These are phyloP conservation scores for Hydropsyche tenuis DNA, from an alignment of 1,140 invertebrate genomes.

Conservation along the genomic window DNA sequence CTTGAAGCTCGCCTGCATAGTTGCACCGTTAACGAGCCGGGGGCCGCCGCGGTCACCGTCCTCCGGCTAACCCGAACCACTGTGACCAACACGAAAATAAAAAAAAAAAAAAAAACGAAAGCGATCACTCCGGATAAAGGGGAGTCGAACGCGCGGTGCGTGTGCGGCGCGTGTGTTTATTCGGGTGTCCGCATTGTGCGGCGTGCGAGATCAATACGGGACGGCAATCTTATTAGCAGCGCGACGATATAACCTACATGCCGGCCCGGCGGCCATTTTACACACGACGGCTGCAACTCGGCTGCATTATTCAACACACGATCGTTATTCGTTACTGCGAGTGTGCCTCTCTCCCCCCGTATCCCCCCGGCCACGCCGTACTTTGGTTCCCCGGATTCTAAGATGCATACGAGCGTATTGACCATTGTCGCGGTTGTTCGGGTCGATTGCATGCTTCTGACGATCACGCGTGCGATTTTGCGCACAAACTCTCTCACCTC, in stretches of 20 bases:
- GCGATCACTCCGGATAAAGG: not conserved
- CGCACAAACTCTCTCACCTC: constrained; percentile 15
- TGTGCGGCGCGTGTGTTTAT: constrained; percentile 2
- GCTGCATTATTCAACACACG: not conserved
- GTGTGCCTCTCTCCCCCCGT: not conserved
- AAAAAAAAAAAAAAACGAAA: not conserved
- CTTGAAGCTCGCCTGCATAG: too few species aligned
- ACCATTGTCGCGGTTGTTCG: not conserved
- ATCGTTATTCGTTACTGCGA: not conserved
- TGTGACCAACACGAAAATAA: too few species aligned
- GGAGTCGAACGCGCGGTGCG: not conserved
- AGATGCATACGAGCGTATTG: not conserved
- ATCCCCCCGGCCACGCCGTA: not conserved
- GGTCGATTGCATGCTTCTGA: constrained; percentile 20
- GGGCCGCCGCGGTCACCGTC: too few species aligned
- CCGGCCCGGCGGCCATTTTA: constrained; percentile 31
- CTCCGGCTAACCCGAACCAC: too few species aligned
- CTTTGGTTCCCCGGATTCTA: too few species aligned
- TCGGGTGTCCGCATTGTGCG: constrained; percentile 26
- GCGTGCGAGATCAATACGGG: constrained; percentile 32
- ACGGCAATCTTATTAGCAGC: constrained; percentile 34
- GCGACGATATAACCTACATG: constrained; percentile 31
- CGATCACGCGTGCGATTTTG: constrained; percentile 25
- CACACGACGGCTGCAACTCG: constrained; percentile 17
- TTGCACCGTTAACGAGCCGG: too few species aligned